phyloP scores from a whole-genome alignment of 2,113 vertebrate species.

The Nanorana parkeri region DNA sequence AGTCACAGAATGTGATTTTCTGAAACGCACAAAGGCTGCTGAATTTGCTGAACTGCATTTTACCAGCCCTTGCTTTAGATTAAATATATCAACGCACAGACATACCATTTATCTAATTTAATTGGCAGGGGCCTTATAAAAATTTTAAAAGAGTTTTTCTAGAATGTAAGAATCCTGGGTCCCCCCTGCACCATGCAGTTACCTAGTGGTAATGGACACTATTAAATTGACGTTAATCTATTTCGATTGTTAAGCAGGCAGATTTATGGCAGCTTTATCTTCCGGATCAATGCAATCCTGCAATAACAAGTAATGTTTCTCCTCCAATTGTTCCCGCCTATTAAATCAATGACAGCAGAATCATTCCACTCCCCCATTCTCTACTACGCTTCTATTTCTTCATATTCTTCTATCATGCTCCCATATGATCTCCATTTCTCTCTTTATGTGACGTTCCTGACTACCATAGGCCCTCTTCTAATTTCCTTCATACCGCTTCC shows the following conservation, averaged over 20 bases:
- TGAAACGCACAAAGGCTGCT: too few relatives aligned
- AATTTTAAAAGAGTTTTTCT: slow-evolving; percentile 52
- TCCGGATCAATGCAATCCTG: slow-evolving; percentile 62
- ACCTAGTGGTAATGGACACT: slow-evolving; percentile 49
- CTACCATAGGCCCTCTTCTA: too few relatives aligned
- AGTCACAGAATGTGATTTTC: too few relatives aligned
- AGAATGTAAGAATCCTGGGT: background rate
- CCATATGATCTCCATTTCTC: too few relatives aligned
- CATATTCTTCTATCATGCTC: too few relatives aligned
- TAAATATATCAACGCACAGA: background rate
- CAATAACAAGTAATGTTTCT: slow-evolving; percentile 59
- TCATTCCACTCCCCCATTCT: background rate
- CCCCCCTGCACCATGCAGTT: slow-evolving; percentile 21
- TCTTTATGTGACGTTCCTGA: too few relatives aligned
- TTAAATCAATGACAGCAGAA: slow-evolving; percentile 47
- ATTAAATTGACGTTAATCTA: slow-evolving; percentile 64
- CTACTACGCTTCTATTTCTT: too few relatives aligned
- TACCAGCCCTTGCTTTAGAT: background rate
- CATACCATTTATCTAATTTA: slow-evolving; percentile 22
- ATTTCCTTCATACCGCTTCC: too few relatives aligned
- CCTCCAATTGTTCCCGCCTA: slow-evolving; percentile 57
- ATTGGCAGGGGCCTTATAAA: slow-evolving; percentile 48
- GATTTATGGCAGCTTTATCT: slow-evolving; percentile 64
- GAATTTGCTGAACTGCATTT: too few relatives aligned
- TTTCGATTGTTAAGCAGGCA: slow-evolving; percentile 57